Percentiles rank a stretch among this genome's conserved stretches.
These are phyloP conservation scores for Habrosyne pyritoides DNA, from an alignment of 2,888 invertebrate species.

Conservation along the genomic window DNA sequence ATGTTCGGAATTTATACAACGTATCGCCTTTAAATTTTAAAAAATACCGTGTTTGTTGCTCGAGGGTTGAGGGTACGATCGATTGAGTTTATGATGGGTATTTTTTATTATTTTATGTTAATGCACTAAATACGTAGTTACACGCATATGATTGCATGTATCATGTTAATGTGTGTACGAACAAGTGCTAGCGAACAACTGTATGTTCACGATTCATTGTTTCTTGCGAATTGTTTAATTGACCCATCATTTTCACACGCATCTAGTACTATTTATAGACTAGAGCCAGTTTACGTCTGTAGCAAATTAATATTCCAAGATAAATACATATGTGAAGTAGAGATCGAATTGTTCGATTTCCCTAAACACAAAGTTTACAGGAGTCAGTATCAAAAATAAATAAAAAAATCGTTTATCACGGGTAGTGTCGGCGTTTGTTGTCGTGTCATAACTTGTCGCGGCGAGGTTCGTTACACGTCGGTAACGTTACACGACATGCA, in stretches of 20 bases:
- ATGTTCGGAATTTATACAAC: constrained; percentile 69
- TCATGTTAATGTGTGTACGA: constrained; percentile 27
- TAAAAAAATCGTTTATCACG: constrained; percentile 47
- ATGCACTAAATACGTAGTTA: constrained; percentile 68
- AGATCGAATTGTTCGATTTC: not conserved
- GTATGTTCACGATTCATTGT: not conserved
- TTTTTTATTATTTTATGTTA: constrained; percentile 74
- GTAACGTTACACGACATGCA: constrained; percentile 66
- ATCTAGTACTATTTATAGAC: not conserved
- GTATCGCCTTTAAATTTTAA: constrained; percentile 55
- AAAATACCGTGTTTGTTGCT: constrained; percentile 68
- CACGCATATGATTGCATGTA: constrained; percentile 44
- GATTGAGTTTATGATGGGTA: constrained; percentile 72
- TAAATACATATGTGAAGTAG: too few species aligned
- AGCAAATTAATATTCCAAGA: too few species aligned
- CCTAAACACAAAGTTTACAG: not conserved
- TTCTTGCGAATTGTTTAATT: not conserved
- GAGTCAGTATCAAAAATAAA: constrained; percentile 55
- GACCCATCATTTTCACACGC: not conserved
- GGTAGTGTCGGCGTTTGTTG: constrained; percentile 65
- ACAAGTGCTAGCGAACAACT: constrained; percentile 1
- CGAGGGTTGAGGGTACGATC: constrained; percentile 67
- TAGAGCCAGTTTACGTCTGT: not conserved
- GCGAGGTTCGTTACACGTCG: constrained; percentile 61
- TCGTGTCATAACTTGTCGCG: constrained; percentile 74